Evolutionary conservation across 2,113 vertebrate genomes (phyloP).

Genomic region (Myocastor coypus): DNA sequence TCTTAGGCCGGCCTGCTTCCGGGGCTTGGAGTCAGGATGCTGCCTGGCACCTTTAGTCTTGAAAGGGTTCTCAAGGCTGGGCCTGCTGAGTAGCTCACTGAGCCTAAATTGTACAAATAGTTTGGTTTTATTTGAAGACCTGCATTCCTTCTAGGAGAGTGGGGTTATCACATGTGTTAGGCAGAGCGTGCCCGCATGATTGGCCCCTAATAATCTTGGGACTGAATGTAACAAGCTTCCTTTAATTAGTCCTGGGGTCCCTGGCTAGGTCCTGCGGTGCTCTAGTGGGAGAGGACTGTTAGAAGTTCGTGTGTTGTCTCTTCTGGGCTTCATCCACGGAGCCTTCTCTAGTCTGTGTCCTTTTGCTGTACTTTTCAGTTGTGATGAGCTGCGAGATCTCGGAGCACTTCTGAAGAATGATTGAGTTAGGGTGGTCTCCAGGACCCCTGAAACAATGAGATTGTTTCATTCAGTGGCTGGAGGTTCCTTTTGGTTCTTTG

Average conservation of each 20-base stretch:
- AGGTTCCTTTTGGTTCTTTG: background rate
- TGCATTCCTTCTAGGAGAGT: background rate
- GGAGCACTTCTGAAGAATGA: background rate
- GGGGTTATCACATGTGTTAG: background rate
- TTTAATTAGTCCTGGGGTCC: background rate
- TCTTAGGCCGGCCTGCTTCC: background rate
- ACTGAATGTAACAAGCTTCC: background rate
- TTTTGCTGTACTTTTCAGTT: background rate
- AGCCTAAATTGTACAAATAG: background rate
- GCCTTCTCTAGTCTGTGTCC: background rate
- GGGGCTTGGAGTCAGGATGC: background rate
- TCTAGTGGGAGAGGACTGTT: background rate
- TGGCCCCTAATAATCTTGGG: background rate
- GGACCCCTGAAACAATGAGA: background rate
- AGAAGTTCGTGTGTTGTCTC: background rate
- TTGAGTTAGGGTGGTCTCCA: background rate
- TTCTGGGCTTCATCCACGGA: background rate
- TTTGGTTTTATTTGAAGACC: background rate
- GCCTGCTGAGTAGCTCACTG: background rate
- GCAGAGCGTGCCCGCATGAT: background rate
- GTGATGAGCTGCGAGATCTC: background rate
- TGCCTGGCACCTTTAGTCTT: background rate
- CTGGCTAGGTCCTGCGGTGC: background rate
- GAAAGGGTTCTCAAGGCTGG: background rate
- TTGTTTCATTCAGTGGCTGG: background rate